These are phyloP conservation scores for Polyergus mexicanus DNA, from an alignment of 1,140 invertebrate species.

Conservation along the genomic window DNA sequence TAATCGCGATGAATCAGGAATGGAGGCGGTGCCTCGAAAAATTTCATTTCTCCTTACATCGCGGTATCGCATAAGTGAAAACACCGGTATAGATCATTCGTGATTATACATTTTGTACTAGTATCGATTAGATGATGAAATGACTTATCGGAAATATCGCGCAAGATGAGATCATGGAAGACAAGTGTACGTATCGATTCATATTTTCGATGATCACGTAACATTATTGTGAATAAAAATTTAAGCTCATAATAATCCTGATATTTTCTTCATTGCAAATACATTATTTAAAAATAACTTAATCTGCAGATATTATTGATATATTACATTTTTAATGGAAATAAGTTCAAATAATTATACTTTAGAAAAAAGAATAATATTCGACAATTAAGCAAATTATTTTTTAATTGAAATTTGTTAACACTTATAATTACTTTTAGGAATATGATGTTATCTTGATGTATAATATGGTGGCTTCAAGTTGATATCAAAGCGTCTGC, in stretches of 20 bases:
- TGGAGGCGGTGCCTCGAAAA: conserved; percentile 8
- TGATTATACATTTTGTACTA: conserved; percentile 42
- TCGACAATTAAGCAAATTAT: neutral
- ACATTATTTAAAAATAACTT: neutral
- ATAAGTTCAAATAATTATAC: neutral
- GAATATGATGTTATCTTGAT: neutral
- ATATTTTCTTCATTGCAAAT: neutral
- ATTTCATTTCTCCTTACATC: conserved; percentile 36
- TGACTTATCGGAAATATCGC: neutral
- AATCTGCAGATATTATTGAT: neutral
- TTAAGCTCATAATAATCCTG: neutral
- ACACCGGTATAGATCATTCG: conserved; percentile 44
- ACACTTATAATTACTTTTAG: neutral
- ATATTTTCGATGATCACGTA: conserved; percentile 6
- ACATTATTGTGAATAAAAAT: neutral
- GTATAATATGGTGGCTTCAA: neutral
- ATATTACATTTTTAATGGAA: neutral
- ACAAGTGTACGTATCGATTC: neutral
- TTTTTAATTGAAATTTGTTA: neutral
- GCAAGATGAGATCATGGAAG: neutral
- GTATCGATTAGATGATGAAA: conserved; percentile 2
- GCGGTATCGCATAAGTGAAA: conserved; percentile 42
- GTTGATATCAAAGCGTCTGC: neutral
- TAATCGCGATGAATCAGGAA: conserved; percentile 18
- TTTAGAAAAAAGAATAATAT: neutral